These are phyloP conservation scores for Enhydra lutris DNA, from an alignment of 2,113 vertebrate genomes.

Conservation along the genomic window DNA sequence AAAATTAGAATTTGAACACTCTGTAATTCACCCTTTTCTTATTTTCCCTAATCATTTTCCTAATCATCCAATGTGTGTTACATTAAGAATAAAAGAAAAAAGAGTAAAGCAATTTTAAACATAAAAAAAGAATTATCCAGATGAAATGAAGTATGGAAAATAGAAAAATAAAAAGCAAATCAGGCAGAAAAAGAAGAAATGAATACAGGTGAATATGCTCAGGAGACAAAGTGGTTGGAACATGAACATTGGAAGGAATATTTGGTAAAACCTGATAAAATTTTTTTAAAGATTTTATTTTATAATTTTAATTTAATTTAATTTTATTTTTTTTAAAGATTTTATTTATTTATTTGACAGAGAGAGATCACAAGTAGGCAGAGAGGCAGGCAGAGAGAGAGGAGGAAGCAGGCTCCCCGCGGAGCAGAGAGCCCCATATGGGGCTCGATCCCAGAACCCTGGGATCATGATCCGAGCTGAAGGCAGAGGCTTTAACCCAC, in stretches of 20 bases:
- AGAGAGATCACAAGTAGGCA: too few species aligned
- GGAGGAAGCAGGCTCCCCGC: too few species aligned
- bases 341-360: too few species aligned
- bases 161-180: neutral
- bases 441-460: too few species aligned
- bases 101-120: constrained; percentile 23
- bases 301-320: too few species aligned
- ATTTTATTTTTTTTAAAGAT: too few species aligned
- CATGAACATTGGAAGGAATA: neutral
- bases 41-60: neutral
- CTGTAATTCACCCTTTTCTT: neutral
- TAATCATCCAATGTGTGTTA: neutral
- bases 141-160: neutral
- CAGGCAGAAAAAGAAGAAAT: neutral
- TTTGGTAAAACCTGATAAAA: neutral
- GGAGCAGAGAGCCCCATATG: too few species aligned
- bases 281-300: neutral
- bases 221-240: neutral
- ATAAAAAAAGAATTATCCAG: neutral
- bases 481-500: too few species aligned
- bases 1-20: neutral
- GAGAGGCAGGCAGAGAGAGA: too few species aligned
- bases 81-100: neutral
- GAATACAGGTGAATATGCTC: neutral
- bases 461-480: too few species aligned